Evolutionary conservation across 2,888 invertebrate species (phyloP), one percentile per base, ranked within the genome.

Genomic region (Andrena hattorfiana): DNA sequence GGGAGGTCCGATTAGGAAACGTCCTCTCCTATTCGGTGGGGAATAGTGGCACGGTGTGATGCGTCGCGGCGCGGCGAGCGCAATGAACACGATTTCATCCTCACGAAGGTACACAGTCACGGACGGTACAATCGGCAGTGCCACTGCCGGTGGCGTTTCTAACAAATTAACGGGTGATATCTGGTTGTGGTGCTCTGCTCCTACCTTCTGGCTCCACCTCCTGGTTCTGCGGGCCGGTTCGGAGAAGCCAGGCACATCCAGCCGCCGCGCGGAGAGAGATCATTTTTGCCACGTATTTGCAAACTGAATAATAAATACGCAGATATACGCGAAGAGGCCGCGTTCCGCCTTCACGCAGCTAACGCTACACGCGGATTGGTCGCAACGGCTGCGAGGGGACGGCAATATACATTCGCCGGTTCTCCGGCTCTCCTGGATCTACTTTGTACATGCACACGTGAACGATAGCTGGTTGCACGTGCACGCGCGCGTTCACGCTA

Each of bases 261-360:
- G 81, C 83, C 68, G 63, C 56, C 77, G 60, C 76, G 72, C 86
- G 85, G 88, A 89, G 92, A 92, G 91, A 93, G 93, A 93, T 93
- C 89, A 93, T 93, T 93, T 93, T 93, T 93, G 92, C 92, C 92
- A 91, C 90, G 93, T 93, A 94, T 94, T 94, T 93, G 93, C 94
- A 93, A 94, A 93, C 93, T 93, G 93, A 94, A 94, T 94, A 93
- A 94, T 94, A 94, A 94, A 93, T 93, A 93, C 91, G 91, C 92
- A 91, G 90, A 92, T 89, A 91, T 92, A 92, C 92, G 91, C 91
- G 89, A 91, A 89, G 93, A 90, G 93, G 88, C 90, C 93, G 92
- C 91, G 93, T 93, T 93, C 94, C 93, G 94, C 94, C 94, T 93
- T 93, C 94, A 93, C 93, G 93, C 94, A 93, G 93, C 90, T 91